Base-by-base conservation (phyloP, 2,888 invertebrate species). In the Entomobrya multifasciata region DNA sequence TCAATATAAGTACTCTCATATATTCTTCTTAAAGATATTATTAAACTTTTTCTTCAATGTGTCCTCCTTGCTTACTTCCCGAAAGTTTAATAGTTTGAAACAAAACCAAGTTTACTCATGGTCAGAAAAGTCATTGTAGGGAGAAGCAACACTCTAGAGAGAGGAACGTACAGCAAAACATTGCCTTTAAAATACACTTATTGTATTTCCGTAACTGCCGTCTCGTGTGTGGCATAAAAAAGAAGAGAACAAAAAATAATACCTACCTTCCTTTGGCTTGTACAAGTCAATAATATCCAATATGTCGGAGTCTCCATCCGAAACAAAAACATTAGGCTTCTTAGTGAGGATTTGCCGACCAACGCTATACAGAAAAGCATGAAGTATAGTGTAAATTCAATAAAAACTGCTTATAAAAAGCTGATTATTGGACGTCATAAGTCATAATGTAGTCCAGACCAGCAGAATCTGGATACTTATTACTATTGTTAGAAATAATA, bases 261-360 rank as follows among this genome's bases (percentile, higher is more conserved):
- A 57, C 57, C 1, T 91, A 93, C 94, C 96, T 93, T 96, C 96
- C 79, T 93, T 93, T 72, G 94, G 94, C 92, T 96, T 96, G 93
- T 96, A 96, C 88, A 94, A 93, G 0, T 92, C 90, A 0, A 95
- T 96, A 90, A 96, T 95, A 90, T 96, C 95, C 91, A 95, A 94
- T 0, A 95, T 93, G 91, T 96, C 96, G 72, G 94, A 94, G 89
- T 96, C 95, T 0, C 96, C 96, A 49, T 94, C 94, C 0, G 95
- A 95, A 92, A 96, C 96, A 91, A 95, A 95, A 15, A 95, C 93
- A 92, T 94, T 96, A 0, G 95, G 95, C 90, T 94, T 94, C 93
- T 96, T 96, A 0, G 96, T 96, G 10, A 96, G 93, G 77, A 96
- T 94, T 93, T 94, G 94, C 30, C 95, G 94, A 0, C 96, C 96